Evolutionary conservation across 2,888 invertebrate species (phyloP), one percentile per base, ranked within the genome.

Genomic region (Drosophila histrio): DNA sequence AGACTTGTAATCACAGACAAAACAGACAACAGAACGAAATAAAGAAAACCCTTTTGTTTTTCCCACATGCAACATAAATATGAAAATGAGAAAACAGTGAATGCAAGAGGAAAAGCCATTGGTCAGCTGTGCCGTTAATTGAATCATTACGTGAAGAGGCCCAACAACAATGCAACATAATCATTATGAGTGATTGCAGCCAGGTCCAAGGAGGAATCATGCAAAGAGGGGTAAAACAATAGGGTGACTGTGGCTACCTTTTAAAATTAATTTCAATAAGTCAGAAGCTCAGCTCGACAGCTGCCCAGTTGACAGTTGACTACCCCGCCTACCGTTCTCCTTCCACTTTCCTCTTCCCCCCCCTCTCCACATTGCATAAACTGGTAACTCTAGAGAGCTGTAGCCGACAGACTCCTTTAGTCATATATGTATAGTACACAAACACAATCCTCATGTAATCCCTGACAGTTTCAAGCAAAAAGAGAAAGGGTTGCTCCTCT

Each of bases 41-140:
- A 28, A 43, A 7, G 13, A 30, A 19, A 53, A 30, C 78, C 79
- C 79, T 84, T 83, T 78, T 80, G 72, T 72, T 77, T 80, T 86
- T 87, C 81, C 84, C 83, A 79, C 63, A 79, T 77, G 74, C 53
- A 60, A 72, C 62, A 73, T 67, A 78, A 81, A 78, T 66, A 72
- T 47, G 44, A 53, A 59, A 41, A 50, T 49, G 15, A 59, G 28
- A 41, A 13, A 6, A 11, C 17, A 34, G 43, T 24, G 47, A 41
- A 26, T 34, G 2, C 26, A 21, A 22, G 17, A 11, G 56, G 34
- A 15, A 32, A 50, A 47, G 58, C 61, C 75, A 69, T 65, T 87
- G 88, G 88, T 88, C 88, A 88, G 83, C 72, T 75, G 79, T 69
- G 72, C 74, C 69, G 78, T 81, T 88, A 89, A 89, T 89, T 89